Conservation (phyloP, 2,888 invertebrate genomes). For the Eilema griseolum region DNA sequence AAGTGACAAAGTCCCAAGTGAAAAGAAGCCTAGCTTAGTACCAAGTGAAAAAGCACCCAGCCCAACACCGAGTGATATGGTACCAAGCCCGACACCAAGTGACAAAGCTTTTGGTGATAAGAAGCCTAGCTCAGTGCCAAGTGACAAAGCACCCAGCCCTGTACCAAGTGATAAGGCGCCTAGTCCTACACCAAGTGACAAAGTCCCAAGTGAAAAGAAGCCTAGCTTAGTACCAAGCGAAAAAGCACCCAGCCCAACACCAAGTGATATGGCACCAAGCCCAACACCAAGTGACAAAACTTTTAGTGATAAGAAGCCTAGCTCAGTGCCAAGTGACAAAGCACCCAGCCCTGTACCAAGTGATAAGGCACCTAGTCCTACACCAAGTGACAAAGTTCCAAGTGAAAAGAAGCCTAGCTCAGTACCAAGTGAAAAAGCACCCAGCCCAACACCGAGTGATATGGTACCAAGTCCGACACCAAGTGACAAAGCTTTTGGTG, state of each 20-base stretch:
- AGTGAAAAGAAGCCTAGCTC: neutral
- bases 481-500: constrained; percentile 2
- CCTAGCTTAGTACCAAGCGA: neutral
- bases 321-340: constrained; percentile 5
- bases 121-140: neutral
- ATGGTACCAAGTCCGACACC: neutral
- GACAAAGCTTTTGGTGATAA: constrained; percentile 12
- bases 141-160: too few species aligned
- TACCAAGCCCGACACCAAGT: neutral
- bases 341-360: constrained; percentile 3
- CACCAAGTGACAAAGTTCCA: constrained; percentile 5
- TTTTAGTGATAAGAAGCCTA: neutral
- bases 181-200: neutral
- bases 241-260: constrained; percentile 16
- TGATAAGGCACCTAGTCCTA: neutral
- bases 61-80: neutral
- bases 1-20: neutral
- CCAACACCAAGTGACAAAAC: neutral
- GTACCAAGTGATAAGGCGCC: neutral
- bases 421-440: neutral
- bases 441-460: constrained; percentile 7
- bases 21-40: neutral
- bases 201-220: neutral
- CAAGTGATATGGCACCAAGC: constrained; percentile 15
- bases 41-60: neutral